Evolutionary conservation across 2,888 invertebrate genomes (phyloP).

Genomic region (Anodontia alba): DNA sequence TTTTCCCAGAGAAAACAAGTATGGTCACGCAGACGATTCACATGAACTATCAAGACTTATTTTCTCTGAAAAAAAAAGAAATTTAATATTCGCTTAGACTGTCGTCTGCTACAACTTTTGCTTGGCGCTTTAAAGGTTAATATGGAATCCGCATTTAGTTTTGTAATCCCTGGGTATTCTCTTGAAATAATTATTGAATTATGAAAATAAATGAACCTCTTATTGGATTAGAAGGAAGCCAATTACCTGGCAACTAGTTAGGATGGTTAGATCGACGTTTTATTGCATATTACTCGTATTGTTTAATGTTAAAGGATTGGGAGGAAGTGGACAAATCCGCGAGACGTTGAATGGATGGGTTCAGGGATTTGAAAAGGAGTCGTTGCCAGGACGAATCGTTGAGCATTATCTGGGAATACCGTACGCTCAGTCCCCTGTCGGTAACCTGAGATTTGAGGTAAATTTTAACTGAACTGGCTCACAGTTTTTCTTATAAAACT

Average conservation of each 20-base stretch:
- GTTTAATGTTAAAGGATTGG: background rate
- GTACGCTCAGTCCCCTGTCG: constrained; percentile 7
- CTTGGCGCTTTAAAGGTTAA: background rate
- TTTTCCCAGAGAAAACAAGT: too few species aligned
- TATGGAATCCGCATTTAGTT: background rate
- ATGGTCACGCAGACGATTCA: too few species aligned
- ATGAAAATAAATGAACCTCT: background rate
- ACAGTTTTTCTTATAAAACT: too few species aligned
- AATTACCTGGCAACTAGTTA: background rate
- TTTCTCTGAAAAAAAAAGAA: too few species aligned
- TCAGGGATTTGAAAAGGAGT: constrained; percentile 5
- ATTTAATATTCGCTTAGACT: too few species aligned
- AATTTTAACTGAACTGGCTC: background rate
- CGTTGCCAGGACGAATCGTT: background rate
- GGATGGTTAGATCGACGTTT: background rate
- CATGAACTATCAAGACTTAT: too few species aligned
- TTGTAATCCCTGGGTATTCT: background rate
- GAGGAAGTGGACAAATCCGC: background rate
- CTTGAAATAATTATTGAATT: background rate
- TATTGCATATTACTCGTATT: background rate
- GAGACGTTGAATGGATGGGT: constrained; percentile 11
- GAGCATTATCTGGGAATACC: constrained; percentile 23
- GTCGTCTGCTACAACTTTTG: too few species aligned
- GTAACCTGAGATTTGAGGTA: constrained; percentile 17
- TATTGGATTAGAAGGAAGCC: background rate